Conservation (phyloP, 2,888 invertebrate species). For the Mongoloraphidia duomilia region DNA sequence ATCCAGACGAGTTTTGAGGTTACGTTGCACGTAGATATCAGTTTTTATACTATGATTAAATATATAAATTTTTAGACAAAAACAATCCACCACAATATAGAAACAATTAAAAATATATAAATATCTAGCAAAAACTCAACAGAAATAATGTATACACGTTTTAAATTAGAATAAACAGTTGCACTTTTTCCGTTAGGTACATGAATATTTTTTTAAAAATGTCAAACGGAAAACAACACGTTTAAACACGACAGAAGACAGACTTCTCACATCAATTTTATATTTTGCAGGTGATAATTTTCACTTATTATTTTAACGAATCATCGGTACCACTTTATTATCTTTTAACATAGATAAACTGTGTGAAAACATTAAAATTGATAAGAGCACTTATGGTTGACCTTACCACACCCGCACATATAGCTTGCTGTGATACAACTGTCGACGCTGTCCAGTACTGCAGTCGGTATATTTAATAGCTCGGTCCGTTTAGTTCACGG, state of each 20-base stretch:
- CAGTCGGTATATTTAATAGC: conserved; percentile 1
- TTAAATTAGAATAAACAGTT: too few species aligned
- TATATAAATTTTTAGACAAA: background rate
- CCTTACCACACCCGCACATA: conserved; percentile 8
- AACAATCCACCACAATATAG: background rate
- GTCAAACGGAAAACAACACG: background rate
- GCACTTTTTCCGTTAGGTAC: too few species aligned
- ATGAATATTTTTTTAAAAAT: too few species aligned
- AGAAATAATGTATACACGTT: too few species aligned
- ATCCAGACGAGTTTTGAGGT: too few species aligned
- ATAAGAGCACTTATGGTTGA: conserved; percentile 4
- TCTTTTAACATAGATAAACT: background rate
- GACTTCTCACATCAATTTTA: too few species aligned
- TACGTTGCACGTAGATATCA: background rate
- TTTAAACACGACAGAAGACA: background rate
- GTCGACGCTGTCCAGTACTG: conserved; percentile 8
- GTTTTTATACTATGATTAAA: background rate
- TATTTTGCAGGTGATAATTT: too few species aligned
- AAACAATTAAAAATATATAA: background rate
- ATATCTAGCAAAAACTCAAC: too few species aligned
- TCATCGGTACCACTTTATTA: too few species aligned
- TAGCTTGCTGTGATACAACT: conserved; percentile 11
- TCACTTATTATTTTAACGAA: too few species aligned
- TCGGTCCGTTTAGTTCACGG: too few species aligned
- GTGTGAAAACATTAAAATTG: background rate